Evolutionary conservation across 2,888 invertebrate species (phyloP), one percentile per base, ranked within the genome.

Genomic region (Agrypnus murinus): DNA sequence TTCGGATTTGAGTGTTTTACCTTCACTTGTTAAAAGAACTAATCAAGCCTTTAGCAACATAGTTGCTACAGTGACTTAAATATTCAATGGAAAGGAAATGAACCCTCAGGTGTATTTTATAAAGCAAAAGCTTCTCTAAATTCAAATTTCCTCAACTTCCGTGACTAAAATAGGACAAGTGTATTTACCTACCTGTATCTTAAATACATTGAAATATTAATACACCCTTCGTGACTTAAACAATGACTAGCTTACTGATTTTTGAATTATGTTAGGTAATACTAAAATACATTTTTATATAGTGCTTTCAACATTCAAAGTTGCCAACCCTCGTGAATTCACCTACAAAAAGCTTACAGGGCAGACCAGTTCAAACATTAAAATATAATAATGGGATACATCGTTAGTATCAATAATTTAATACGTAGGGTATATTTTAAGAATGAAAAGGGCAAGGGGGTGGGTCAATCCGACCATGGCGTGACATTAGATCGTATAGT

Each of bases 381-480:
- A 36, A 12, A 2, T 12, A 40, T 25, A 40, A 12, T 45, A 60
- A 46, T 46, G 31, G 3, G 1, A 60, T 31, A 60, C 36, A 48
- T 38, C 64, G 58, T 69, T 64, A 69, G 25, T 31, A 43, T 69
- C 48, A 64, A 58, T 58, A 64, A 64, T 64, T 69, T 50, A 64
- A 40, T 43, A 19, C 17, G 45, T n/a, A 25, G 19, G 40, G 31
- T 17, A 25, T 15, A 55, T 46, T 43, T 63, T 64, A 58, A 40
- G 40, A 50, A 46, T 25, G 36, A 67, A 57, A 40, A 19, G n/a
- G 45, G 38, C 40, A 34, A 12, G 8, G 36, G 58, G 69, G 69
- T 58, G 45, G 63, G 69, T 64, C 58, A 55, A 50, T 48, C 57
- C 17, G 31, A 64, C 63, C 25, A 69, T 69, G 43, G 69, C 69